Evolutionary conservation across 1,140 invertebrate genomes (phyloP).

Genomic region (Hypothenemus hampei): DNA sequence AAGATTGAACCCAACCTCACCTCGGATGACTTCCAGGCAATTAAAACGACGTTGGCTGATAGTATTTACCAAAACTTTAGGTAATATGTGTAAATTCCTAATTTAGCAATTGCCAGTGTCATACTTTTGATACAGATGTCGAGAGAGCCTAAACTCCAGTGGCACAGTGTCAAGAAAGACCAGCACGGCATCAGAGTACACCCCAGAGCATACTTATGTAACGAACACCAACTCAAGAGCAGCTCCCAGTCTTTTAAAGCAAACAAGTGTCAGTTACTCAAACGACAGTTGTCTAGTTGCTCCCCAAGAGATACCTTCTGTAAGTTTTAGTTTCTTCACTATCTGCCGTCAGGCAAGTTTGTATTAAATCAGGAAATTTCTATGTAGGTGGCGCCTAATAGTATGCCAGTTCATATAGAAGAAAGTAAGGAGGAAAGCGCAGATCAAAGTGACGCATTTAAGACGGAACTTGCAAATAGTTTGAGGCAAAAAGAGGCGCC

Average conservation of each 20-base stretch:
- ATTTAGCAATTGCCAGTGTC: neutral
- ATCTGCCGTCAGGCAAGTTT: too few relatives aligned
- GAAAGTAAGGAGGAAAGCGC: conserved; percentile 5
- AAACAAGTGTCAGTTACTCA: conserved; percentile 30
- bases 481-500: conserved; percentile 33
- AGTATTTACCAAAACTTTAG: conserved; percentile 39
- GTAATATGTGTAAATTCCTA: neutral
- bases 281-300: conserved; percentile 27
- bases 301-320: conserved; percentile 12
- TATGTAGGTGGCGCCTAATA: too few relatives aligned
- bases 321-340: too few relatives aligned
- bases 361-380: too few relatives aligned
- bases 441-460: conserved; percentile 31
- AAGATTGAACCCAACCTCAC: conserved; percentile 26
- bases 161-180: conserved; percentile 51
- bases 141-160: conserved; percentile 49
- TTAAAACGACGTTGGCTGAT: conserved; percentile 40
- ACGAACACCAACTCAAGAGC: conserved; percentile 14
- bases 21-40: conserved; percentile 34
- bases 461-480: conserved; percentile 36
- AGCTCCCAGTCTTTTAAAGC: conserved; percentile 16
- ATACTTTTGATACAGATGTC: conserved; percentile 27
- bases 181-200: conserved; percentile 52
- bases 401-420: too few relatives aligned
- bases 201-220: conserved; percentile 49